A percentile compares a stretch with the other conserved stretches of the same genome.
phyloP scores from a whole-genome alignment of 1,140 invertebrate species.

The Zeugodacus cucurbitae region DNA sequence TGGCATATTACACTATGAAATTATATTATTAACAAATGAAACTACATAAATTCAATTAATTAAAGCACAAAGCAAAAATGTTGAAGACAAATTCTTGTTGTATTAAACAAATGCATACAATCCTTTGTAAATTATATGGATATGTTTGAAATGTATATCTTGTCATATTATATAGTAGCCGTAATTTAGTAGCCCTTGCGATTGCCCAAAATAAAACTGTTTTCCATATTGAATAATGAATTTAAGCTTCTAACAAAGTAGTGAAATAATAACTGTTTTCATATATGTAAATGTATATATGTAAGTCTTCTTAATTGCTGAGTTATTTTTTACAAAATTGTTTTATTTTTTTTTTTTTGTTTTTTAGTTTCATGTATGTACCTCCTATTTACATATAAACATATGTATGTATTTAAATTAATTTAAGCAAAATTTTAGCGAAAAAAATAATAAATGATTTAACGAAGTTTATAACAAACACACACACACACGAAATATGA shows the following conservation, averaged over 20 bases:
- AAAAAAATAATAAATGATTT: constrained; percentile 9
- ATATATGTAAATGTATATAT: not conserved
- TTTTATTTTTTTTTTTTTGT: not conserved
- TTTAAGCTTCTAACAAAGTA: not conserved
- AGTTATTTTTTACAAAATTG: not conserved
- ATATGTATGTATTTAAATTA: not conserved
- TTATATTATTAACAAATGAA: not conserved
- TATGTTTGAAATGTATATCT: constrained; percentile 8
- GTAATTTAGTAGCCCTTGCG: not conserved
- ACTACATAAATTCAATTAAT: too few species aligned
- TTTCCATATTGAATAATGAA: not conserved
- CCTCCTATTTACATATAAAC: not conserved
- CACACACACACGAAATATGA: not conserved
- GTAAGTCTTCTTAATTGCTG: not conserved
- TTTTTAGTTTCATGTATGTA: not conserved
- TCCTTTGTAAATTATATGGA: not conserved
- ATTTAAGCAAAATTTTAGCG: constrained; percentile 5
- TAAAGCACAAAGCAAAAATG: not conserved
- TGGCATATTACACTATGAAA: not conserved
- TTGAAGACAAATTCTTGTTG: not conserved
- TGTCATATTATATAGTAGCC: not conserved
- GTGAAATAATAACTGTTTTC: not conserved
- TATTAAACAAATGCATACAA: not conserved
- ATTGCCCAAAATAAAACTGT: constrained; percentile 2
- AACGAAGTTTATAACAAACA: not conserved